Base-by-base conservation (phyloP, 2,113 vertebrate species). In the Cynocephalus volans region DNA sequence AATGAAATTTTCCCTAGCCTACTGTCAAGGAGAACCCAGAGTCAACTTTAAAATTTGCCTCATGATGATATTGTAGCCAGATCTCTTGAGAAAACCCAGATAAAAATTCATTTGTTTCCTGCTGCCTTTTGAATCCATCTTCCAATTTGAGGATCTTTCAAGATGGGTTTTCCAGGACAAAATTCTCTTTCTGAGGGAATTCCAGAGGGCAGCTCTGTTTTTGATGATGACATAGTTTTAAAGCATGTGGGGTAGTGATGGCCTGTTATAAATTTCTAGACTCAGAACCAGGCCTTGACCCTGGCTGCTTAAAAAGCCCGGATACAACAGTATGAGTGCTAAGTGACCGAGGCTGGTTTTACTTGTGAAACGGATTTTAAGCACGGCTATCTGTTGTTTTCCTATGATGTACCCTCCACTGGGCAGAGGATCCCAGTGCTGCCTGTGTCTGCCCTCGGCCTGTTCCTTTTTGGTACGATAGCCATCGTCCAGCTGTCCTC, bases 41-140 rank as follows among this genome's bases (percentile, higher is more conserved):
- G 72, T 54, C 67, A 50, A 91, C 64, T 90, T 75, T 45, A 24
- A 83, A 95, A 72, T 41, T 69, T 85, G 65, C 26, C 19, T 26
- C 26, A n/a, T 21, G 24, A 31, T 65, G 18, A 36, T 64, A 80
- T 36, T 91, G 24, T 86, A 69, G 45, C 18, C 64, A 88, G 24
- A 87, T 77, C 82, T 87, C 45, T 54, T 48, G 64, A 93, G 94
- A 87, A 94, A 96, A 83, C 50, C 23, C 6, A n/a, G 6, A 2
- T 73, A 10, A 90, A 69, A 60, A 72, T 52, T 56, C 9, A 79
- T 90, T 64, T 76, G 31, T 41, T 87, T 88, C 31, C n/a, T 80
- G 23, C 15, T 91, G 50, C 36, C 52, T 56, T 88, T 60, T 28
- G 54, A 92, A 60, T 58, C 21, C 12, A 33, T 85, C 36, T 23